Evolutionary conservation across 2,888 invertebrate genomes (phyloP), one percentile per base, ranked within the genome.

Genomic region (Pristionchus japonicus): DNA sequence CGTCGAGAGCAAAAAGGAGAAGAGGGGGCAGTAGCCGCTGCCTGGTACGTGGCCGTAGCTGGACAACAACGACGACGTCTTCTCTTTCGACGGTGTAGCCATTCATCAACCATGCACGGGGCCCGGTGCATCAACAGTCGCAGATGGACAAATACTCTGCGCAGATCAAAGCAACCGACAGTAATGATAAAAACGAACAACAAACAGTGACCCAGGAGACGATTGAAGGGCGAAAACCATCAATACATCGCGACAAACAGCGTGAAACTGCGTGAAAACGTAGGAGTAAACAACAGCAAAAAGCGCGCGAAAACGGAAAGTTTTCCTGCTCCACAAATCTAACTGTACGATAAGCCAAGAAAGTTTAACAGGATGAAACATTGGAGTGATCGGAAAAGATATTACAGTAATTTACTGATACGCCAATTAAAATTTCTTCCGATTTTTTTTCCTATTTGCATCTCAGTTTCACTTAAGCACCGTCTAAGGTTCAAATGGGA

Each of bases 21-120:
- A 40, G 74, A 77, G 43, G 47, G 77, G 31, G 82, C 23, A 83
- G 82, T 83, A 34, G 82, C 52, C 82, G 82, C 82, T 40, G 82
- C 82, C 82, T 83, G 82, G 82, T 83, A 83, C 82, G 82, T 83
- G 82, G 80, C 31, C 47, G 80, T 34, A 31, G 52, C 17, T n/a
- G 20, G 34, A 34, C 49, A 49, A 52, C 52, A 83, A 83, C 20
- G 31, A n/a, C 82, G 82, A 52, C 82, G 82, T 34, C 37, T 31
- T 37, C 70, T 70, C 80, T 40, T 43, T 34, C 37, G 40, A 23
- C 43, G 77, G 77, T 77, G 74, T 74, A 74, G 74, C 40, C 74
- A 77, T 43, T 40, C 77, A 77, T 77, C 77, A 34, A 77, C 77
- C 43, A 77, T 77, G 77, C 43, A 77, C 37, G 70, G 31, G 70